A percentile compares a stretch with the other conserved stretches of the same genome.
Conservation (phyloP, 2,113 vertebrate genomes). For the human region GRCh38 chr5:15249501-15250000, state of each 20-base stretch:
- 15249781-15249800: neutral
- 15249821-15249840: neutral
- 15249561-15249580: neutral
- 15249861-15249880: neutral
- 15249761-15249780: neutral
- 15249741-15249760: neutral
- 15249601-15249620: neutral
- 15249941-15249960: neutral
- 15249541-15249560: neutral
- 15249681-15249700: neutral
- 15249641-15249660: neutral
- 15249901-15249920: neutral
- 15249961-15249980: neutral
- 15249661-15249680: neutral
- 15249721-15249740: neutral
- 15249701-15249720: neutral
- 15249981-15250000: neutral
- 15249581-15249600: neutral
- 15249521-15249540: neutral
- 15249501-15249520: neutral
- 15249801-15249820: neutral
- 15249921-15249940: neutral
- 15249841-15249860: neutral
- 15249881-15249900: neutral
- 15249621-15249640: neutral